Conservation (phyloP, 2,113 vertebrate species). For the Platycercus adscitus region DNA sequence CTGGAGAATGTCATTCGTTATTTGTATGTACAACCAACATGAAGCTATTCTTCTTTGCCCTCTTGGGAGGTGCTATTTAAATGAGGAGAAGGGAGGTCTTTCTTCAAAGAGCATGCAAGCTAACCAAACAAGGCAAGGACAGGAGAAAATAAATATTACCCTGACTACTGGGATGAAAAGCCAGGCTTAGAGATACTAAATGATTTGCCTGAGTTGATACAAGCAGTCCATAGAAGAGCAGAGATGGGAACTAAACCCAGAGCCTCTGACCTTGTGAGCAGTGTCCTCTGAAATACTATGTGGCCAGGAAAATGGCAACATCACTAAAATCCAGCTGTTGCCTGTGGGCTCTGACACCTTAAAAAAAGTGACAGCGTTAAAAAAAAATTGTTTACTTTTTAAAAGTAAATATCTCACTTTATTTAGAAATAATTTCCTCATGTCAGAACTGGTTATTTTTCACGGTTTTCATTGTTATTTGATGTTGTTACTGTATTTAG, state of each 20-base stretch:
- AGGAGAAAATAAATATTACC: constrained; percentile 30
- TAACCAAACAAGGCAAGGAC: constrained; percentile 22
- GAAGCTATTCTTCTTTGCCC: constrained; percentile 3
- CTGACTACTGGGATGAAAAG: background rate
- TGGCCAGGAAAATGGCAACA: background rate
- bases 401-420: background rate
- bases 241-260: background rate
- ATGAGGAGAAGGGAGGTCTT: background rate
- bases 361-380: background rate
- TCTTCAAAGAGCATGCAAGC: constrained; percentile 13
- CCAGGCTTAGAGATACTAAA: background rate
- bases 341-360: background rate
- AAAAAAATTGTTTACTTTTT: background rate
- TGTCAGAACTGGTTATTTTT: background rate
- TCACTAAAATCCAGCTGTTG: background rate
- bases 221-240: background rate
- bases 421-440: background rate
- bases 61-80: constrained; percentile 34
- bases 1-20: background rate
- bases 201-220: background rate
- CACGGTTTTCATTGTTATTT: background rate
- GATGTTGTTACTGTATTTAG: background rate
- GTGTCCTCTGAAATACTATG: background rate
- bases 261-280: background rate
- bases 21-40: background rate